Evolutionary conservation across 2,113 vertebrate species (phyloP), one percentile per base, ranked within the genome.

Genomic region (Laticauda laticaudata): DNA sequence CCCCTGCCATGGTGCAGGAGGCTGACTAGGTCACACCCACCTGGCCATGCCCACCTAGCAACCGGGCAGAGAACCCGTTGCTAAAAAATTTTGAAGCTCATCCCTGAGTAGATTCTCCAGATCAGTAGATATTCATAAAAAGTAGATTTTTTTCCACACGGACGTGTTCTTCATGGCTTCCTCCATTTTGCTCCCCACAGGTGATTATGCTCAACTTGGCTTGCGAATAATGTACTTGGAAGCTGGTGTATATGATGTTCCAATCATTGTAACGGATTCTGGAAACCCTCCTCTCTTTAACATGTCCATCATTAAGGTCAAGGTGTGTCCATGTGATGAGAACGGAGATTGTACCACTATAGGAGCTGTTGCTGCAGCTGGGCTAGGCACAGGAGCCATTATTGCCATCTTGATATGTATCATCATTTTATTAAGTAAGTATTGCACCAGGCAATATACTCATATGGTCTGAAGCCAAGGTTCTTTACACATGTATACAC

Each of bases 391-490:
- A 0, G 99, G 99, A 0, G 99, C 99, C 96, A 99, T 99, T 88
- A 98, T 99, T 85, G 98, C 99, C 95, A 99, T 99, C 96, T 97
- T 99, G 92, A 98, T 99, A 97, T 99, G 99, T 96, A 98, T 99
- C 96, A 98, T 99, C 92, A 98, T 99, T 56, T 95, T 99, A 43
- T 98, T 99, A 1, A 98, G 99, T 99, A 95, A 99, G 98, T 97
- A 87, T 11, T 10, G 0, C 54, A 0, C 29, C 29, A 26, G 14
- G 23, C 64, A 91, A 3, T 21, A 0, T 75, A 10, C 8, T 48
- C 43, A 9, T 18, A 20, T 59, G 24, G 11, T 8, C 0, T 15
- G 39, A 0, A 0, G 0, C 48, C 24, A 64, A 3, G 34, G 5
- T 39, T n/a, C 1, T 51, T 85, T 81, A 45, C 20, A 18, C 15